These are phyloP conservation scores for Steinernema carpocapsae DNA, from an alignment of 2,888 invertebrate genomes.

Conservation along the genomic window DNA sequence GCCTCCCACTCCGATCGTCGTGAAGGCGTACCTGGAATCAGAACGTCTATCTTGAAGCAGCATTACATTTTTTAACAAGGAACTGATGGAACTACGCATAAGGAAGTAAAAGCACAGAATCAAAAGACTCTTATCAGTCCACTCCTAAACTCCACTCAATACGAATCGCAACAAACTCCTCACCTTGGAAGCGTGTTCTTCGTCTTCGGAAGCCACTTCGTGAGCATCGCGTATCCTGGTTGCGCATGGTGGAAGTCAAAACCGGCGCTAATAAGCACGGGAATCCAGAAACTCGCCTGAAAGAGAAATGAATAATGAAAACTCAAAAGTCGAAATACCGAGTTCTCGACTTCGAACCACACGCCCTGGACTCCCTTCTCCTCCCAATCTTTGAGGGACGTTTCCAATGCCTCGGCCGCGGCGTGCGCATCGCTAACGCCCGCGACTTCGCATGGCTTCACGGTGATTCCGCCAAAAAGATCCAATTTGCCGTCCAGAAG, in stretches of 20 bases:
- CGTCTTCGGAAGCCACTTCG: slow-evolving; percentile 79
- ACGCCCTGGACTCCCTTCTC: slow-evolving; percentile 77
- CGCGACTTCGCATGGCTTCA: slow-evolving; percentile 32
- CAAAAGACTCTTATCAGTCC: neutral
- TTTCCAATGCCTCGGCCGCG: neutral
- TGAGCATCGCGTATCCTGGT: slow-evolving; percentile 80
- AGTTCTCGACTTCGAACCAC: slow-evolving; percentile 81
- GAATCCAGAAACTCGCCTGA: slow-evolving; percentile 79
- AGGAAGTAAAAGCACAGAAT: too few species aligned
- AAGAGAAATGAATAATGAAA: slow-evolving; percentile 25
- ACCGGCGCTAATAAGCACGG: slow-evolving; percentile 73
- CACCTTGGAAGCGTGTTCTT: slow-evolving; percentile 48
- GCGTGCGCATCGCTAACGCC: neutral
- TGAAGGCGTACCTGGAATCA: slow-evolving; percentile 76
- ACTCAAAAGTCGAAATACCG: slow-evolving; percentile 36
- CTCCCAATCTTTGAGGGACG: slow-evolving; percentile 76
- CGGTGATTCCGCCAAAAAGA: slow-evolving; percentile 44
- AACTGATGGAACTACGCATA: too few species aligned
- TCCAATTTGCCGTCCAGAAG: slow-evolving; percentile 32
- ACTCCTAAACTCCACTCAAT: neutral
- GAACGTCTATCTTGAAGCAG: slow-evolving; percentile 73
- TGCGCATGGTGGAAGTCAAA: slow-evolving; percentile 88
- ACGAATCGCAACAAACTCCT: neutral
- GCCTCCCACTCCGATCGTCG: slow-evolving; percentile 83
- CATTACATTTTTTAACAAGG: slow-evolving; percentile 71